Base-by-base conservation (phyloP, 2,797 vertebrate species). In the Muscicapa comitata region DNA sequence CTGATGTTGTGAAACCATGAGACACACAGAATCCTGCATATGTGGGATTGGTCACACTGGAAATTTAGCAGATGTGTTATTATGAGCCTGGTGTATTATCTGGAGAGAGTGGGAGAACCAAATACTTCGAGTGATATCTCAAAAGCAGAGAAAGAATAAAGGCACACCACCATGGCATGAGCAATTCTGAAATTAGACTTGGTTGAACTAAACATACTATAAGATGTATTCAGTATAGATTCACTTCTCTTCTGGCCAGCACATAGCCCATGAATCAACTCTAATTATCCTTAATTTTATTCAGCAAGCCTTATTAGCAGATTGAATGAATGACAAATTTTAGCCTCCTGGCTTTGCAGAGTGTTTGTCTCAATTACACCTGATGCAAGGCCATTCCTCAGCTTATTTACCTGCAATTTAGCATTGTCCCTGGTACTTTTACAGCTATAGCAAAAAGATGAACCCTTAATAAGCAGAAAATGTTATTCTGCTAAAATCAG, bases 381-480 rank as follows among this genome's bases (percentile, higher is more conserved):
- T 63, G 26, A 9, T 70, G 38, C 28, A 51, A 73, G 38, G 26
- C 76, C 35, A 14, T 87, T 91, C 54, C 20, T 40, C 20, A 58
- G 37, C 33, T 18, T 33, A 53, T 67, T 89, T 79, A 90, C 67
- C 81, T 86, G 80, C 74, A 74, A 72, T 86, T 94, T 85, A 93
- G 33, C 1, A 0, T 33, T 66, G 18, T n/a, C 21, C 8, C n/a
- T 13, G 1, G 13, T 78, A 78, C 67, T 81, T 70, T 82, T 82
- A 54, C 43, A 59, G 55, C 31, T 71, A 66, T 29, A 51, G 48
- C 11, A 87, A 82, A 65, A 80, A 82, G 31, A 80, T 65, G 76
- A 89, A 51, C 5, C 11, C 59, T 91, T 89, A 87, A 87, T 50
- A 87, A 92, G 54, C 58, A 92, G 62, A 77, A 93, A 92, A 83